Conservation (phyloP, 1,140 invertebrate genomes). For the Geopemphigus sp. region DNA sequence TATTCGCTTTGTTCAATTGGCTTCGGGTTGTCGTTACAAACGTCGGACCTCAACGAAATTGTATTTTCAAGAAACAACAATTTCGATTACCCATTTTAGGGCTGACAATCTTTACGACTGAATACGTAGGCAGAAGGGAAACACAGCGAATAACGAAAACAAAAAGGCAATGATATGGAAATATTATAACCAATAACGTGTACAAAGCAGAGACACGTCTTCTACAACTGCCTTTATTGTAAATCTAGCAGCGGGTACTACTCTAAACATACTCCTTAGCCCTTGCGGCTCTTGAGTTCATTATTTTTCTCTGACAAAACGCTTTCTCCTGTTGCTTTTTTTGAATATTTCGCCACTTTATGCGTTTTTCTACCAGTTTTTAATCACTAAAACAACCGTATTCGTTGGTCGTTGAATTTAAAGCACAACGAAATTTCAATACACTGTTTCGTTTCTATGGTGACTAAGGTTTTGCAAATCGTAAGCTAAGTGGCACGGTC, state of each 20-base stretch:
- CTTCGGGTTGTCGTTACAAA: background rate
- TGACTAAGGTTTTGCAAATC: background rate
- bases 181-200: constrained; percentile 29
- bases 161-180: constrained; percentile 41
- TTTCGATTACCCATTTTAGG: constrained; percentile 19
- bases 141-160: constrained; percentile 4
- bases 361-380: background rate
- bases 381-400: background rate
- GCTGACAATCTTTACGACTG: constrained; percentile 20
- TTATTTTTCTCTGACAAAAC: constrained; percentile 21
- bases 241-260: background rate
- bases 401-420: background rate
- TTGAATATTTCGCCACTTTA: background rate
- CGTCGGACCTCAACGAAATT: background rate
- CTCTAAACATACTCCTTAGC: background rate
- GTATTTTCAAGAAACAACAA: background rate
- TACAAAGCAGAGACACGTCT: background rate
- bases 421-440: background rate
- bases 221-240: constrained; percentile 7
- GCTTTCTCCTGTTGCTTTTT: background rate
- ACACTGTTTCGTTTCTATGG: background rate
- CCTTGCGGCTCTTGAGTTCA: background rate
- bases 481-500: background rate
- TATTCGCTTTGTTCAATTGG: background rate
- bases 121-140: constrained; percentile 8